Percentiles rank a stretch among this genome's conserved stretches.
Evolutionary conservation across 2,888 invertebrate genomes (phyloP).

Genomic region (Anthrax anthrax): DNA sequence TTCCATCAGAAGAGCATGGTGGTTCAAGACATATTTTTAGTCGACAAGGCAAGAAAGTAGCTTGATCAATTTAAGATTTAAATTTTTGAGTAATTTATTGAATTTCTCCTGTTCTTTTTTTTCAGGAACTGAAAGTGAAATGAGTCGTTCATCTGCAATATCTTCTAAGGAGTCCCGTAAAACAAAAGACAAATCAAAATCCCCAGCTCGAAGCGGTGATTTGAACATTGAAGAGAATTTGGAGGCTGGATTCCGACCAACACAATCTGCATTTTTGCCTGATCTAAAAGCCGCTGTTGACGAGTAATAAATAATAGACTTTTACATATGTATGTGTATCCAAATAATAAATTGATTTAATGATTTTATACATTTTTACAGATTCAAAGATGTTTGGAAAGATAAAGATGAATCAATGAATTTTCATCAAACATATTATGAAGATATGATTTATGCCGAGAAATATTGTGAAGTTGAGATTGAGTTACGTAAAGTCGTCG

Average conservation of each 20-base stretch:
- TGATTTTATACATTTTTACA: conserved; percentile 16
- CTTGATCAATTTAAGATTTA: background rate
- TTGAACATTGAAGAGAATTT: conserved; percentile 47
- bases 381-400: conserved; percentile 71
- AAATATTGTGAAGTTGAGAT: conserved; percentile 70
- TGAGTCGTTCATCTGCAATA: conserved; percentile 62
- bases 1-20: conserved; percentile 82
- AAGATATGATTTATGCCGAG: conserved; percentile 69
- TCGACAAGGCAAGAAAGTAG: conserved; percentile 43
- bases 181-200: conserved; percentile 60
- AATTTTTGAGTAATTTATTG: background rate
- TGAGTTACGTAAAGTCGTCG: conserved; percentile 68
- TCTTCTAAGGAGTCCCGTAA: conserved; percentile 66
- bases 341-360: background rate
- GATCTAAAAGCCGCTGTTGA: conserved; percentile 57
- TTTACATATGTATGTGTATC: background rate
- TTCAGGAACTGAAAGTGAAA: conserved; percentile 58
- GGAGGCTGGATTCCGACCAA: conserved; percentile 46
- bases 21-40: conserved; percentile 76
- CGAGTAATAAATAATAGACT: conserved; percentile 38
- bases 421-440: conserved; percentile 59
- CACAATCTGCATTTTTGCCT: conserved; percentile 54
- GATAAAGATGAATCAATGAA: conserved; percentile 62
- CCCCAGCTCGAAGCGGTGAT: conserved; percentile 31
- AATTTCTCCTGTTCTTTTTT: conserved; percentile 1